A percentile compares a stretch with the other conserved stretches of the same genome.
phyloP scores from a whole-genome alignment of 92 coral and sea anemone species.

The Heteractis magnifica region DNA sequence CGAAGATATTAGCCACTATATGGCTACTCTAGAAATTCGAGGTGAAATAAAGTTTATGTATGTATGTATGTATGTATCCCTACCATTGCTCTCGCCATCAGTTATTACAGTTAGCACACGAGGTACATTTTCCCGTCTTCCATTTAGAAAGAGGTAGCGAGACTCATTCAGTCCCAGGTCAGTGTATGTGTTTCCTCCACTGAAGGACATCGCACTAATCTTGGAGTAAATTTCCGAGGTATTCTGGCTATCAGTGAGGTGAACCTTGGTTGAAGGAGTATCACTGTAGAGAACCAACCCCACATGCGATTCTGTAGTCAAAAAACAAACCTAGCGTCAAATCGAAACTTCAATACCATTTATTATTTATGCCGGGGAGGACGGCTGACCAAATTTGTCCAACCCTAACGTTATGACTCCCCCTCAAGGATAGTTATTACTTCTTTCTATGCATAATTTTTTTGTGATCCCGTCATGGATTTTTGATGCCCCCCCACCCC shows the following conservation, averaged over 20 bases:
- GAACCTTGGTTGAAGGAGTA: conserved; percentile 10
- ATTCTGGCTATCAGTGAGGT: conserved; percentile 17
- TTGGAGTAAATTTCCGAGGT: neutral
- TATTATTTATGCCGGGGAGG: too few relatives aligned
- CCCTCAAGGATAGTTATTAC: too few relatives aligned
- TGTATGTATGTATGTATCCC: too few relatives aligned
- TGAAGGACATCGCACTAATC: conserved; percentile 19
- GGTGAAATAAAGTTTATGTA: too few relatives aligned
- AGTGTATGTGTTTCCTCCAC: conserved; percentile 31
- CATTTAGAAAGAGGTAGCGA: neutral
- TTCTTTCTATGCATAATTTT: too few relatives aligned
- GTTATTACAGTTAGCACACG: conserved; percentile 27
- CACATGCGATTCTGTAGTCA: conserved; percentile 18
- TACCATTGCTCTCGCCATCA: conserved; percentile 38
- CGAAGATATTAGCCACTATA: too few relatives aligned
- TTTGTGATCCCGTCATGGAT: too few relatives aligned
- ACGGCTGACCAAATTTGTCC: too few relatives aligned
- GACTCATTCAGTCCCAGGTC: conserved; percentile 21
- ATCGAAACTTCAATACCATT: neutral
- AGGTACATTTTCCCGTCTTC: conserved; percentile 25
- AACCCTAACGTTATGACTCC: too few relatives aligned
- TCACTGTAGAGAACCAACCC: conserved; percentile 32
- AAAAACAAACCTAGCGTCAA: neutral
- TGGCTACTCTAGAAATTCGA: too few relatives aligned
- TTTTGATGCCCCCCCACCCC: too few relatives aligned